Percentiles rank a stretch among this genome's conserved stretches.
phyloP scores from a whole-genome alignment of 2,888 invertebrate species.

The Prostheceraeus crozeri region DNA sequence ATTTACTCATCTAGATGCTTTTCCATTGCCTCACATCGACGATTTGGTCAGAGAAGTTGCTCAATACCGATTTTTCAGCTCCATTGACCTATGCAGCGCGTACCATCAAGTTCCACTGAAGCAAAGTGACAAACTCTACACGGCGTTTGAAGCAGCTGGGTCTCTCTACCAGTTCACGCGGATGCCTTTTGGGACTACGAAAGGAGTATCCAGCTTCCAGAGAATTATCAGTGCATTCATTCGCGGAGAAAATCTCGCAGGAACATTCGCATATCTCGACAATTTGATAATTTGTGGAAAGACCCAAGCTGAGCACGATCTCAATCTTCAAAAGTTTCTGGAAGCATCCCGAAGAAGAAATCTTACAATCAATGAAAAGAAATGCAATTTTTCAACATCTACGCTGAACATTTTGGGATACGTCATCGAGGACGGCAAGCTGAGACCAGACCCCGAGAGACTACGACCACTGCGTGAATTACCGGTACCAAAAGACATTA shows the following conservation, averaged over 20 bases:
- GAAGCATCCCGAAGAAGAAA: neutral
- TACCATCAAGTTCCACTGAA: conserved; percentile 33
- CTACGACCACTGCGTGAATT: conserved; percentile 16
- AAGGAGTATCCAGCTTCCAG: conserved; percentile 27
- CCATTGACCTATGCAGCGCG: conserved; percentile 23
- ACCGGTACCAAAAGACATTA: neutral
- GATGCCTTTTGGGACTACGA: conserved; percentile 31
- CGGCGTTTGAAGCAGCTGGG: conserved; percentile 31
- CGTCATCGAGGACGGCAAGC: neutral
- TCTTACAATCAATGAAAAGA: conserved; percentile 14
- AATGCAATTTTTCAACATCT: neutral
- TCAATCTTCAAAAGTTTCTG: conserved; percentile 4
- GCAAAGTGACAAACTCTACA: conserved; percentile 22
- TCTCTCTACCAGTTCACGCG: conserved; percentile 22
- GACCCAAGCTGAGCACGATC: neutral
- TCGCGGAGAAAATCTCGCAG: conserved; percentile 21
- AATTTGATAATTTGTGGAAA: conserved; percentile 24
- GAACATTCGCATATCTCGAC: conserved; percentile 27
- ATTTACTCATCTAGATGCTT: conserved; percentile 33
- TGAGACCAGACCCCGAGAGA: conserved; percentile 2
- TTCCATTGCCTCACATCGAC: conserved; percentile 33
- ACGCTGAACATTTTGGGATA: neutral
- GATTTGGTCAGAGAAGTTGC: conserved; percentile 34
- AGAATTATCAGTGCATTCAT: conserved; percentile 22
- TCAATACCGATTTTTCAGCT: conserved; percentile 9